Percentiles rank a stretch among this genome's conserved stretches.
phyloP scores from a whole-genome alignment of 2,113 vertebrate species.

The Sceloporus tristichus region DNA sequence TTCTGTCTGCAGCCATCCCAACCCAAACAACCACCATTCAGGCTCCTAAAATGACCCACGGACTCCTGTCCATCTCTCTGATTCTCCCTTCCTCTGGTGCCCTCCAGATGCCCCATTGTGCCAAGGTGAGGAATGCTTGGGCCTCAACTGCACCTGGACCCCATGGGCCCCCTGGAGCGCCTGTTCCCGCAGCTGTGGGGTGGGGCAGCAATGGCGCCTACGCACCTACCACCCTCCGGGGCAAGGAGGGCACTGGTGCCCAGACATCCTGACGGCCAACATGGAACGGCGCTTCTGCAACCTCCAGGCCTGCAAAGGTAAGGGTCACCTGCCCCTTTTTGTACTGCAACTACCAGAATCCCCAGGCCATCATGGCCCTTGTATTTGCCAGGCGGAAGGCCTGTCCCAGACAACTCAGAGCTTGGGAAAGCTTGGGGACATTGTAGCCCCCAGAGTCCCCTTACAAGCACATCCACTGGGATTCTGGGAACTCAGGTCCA shows the following conservation, averaged over 20 bases:
- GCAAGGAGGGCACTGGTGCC: conserved; percentile 83
- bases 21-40: too few species aligned
- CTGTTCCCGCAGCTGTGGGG: conserved; percentile 89
- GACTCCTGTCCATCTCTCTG: too few species aligned
- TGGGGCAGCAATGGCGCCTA: conserved; percentile 87
- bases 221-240: conserved; percentile 84
- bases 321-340: too few species aligned
- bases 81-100: background rate
- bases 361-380: too few species aligned
- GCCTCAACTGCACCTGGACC: conserved; percentile 87
- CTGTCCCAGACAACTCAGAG: too few species aligned
- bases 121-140: conserved; percentile 66
- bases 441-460: too few species aligned
- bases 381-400: too few species aligned
- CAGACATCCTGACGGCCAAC: conserved; percentile 82
- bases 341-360: too few species aligned
- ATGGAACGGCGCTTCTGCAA: conserved; percentile 85
- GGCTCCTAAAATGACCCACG: background rate
- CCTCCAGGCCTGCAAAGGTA: conserved; percentile 87
- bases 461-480: too few species aligned
- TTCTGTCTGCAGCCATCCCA: too few species aligned
- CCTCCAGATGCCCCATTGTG: conserved; percentile 69
- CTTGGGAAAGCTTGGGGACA: too few species aligned
- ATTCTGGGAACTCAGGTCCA: too few species aligned
- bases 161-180: conserved; percentile 83